These are phyloP conservation scores for Podarcis raffonei DNA, from an alignment of 2,113 vertebrate species.

Conservation along the genomic window DNA sequence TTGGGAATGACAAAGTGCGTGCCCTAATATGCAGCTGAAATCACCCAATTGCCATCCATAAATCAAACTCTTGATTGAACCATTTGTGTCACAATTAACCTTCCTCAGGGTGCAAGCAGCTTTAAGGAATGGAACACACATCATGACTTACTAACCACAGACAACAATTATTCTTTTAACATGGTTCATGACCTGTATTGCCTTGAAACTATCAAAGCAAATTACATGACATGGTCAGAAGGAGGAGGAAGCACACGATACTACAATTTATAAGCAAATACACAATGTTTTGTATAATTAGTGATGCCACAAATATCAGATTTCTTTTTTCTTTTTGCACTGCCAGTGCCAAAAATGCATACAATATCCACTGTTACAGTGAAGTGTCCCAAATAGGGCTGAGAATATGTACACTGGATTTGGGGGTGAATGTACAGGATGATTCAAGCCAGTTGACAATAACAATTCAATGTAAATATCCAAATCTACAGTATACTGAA, in stretches of 20 bases:
- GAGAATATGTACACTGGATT: background rate
- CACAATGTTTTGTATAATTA: background rate
- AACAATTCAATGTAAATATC: background rate
- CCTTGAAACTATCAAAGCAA: background rate
- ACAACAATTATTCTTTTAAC: background rate
- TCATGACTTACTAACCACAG: background rate
- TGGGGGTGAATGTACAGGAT: too few species aligned
- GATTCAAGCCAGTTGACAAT: background rate
- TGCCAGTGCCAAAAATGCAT: background rate
- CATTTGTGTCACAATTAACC: slow-evolving; percentile 13
- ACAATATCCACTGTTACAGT: background rate
- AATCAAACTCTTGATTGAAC: slow-evolving; percentile 32
- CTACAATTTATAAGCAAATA: background rate
- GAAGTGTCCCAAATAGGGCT: background rate
- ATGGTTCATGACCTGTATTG: background rate
- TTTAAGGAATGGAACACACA: background rate
- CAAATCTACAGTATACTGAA: background rate
- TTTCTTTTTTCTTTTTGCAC: too few species aligned
- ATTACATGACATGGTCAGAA: accelerated
- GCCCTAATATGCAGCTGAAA: background rate
- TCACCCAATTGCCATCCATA: slow-evolving; percentile 17
- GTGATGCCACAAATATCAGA: background rate
- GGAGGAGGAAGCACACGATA: background rate
- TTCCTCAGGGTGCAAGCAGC: background rate
- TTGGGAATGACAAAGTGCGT: slow-evolving; percentile 13